Evolutionary conservation across 2,113 vertebrate genomes (phyloP), one percentile per base, ranked within the genome.

Genomic region (Cairina moschata): DNA sequence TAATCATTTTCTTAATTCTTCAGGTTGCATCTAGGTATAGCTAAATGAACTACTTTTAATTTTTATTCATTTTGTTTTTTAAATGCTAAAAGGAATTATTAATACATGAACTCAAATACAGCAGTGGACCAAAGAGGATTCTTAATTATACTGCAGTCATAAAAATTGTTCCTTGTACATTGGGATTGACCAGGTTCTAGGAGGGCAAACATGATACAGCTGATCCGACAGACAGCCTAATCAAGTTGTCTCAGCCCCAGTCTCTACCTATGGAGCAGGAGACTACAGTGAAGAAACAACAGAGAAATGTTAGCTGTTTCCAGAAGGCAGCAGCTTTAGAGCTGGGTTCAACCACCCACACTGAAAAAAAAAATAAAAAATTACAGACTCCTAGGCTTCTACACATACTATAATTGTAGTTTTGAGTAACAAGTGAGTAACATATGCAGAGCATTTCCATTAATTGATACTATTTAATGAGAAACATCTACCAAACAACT

Each of bases 191-290:
- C 20, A 90, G 58, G 71, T 93, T 94, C 78, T 68, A 32, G 67
- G 92, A 96, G 91, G 15, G 71, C 91, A 91, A 87, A 40, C 40
- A 40, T 40, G 40, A 93, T 71, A 78, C 58, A 78, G 38, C 56
- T 75, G 78, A 82, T 82, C 71, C 3, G 5, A 84, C 52, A 84
- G 56, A 82, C 17, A 16, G 22, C 87, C 84, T 67, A 38, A 63
- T 72, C 1, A 0, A 71, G 77, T 15, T 34, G n/a, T 31, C 73
- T 40, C 40, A 92, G 86, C 56, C 60, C 25, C 59, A 25, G 74
- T 20, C 65, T 54, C 62, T 46, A 6, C 54, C 62, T 52, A 8
- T 7, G 38, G 54, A 56, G 38, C 58, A 62, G 26, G 38, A 66
- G 79, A 62, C 14, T 40, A 56, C 78, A 71, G 22, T 13, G 50